These are phyloP conservation scores for Atractosteus spatula DNA, from an alignment of 2,113 vertebrate species.

Conservation along the genomic window DNA sequence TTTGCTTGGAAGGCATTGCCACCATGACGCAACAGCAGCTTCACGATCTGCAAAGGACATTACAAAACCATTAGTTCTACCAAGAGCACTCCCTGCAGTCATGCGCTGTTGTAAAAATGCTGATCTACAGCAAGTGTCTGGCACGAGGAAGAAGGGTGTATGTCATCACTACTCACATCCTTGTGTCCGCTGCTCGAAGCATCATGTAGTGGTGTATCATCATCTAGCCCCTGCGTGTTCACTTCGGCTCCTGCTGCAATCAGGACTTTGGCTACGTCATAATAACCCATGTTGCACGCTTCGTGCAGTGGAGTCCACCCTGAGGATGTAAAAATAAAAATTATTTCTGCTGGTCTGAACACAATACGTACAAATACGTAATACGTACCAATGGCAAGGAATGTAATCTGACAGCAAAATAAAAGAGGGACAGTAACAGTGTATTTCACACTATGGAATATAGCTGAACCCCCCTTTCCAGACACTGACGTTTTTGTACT, in stretches of 20 bases:
- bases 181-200: constrained; percentile 95
- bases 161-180: constrained; percentile 71
- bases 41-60: constrained; percentile 80
- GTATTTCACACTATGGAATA: too few relatives aligned
- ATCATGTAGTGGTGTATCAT: constrained; percentile 95
- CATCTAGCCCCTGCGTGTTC: constrained; percentile 95
- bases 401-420: too few relatives aligned
- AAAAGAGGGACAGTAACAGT: too few relatives aligned
- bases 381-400: too few relatives aligned
- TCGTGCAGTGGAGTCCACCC: constrained; percentile 98
- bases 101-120: not conserved
- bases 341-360: not conserved
- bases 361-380: too few relatives aligned
- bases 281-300: constrained; percentile 96
- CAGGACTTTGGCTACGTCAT: constrained; percentile 92
- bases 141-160: not conserved
- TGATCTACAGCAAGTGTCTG: not conserved
- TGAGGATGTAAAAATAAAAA: constrained; percentile 36
- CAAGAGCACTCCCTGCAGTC: too few relatives aligned
- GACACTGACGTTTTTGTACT: too few relatives aligned
- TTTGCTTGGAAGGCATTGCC: constrained; percentile 96
- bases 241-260: constrained; percentile 95
- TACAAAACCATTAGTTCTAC: not conserved
- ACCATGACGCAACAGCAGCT: constrained; percentile 88
- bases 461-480: too few relatives aligned